These are phyloP conservation scores for Schizaphis graminum DNA, from an alignment of 2,888 invertebrate genomes.

Conservation along the genomic window DNA sequence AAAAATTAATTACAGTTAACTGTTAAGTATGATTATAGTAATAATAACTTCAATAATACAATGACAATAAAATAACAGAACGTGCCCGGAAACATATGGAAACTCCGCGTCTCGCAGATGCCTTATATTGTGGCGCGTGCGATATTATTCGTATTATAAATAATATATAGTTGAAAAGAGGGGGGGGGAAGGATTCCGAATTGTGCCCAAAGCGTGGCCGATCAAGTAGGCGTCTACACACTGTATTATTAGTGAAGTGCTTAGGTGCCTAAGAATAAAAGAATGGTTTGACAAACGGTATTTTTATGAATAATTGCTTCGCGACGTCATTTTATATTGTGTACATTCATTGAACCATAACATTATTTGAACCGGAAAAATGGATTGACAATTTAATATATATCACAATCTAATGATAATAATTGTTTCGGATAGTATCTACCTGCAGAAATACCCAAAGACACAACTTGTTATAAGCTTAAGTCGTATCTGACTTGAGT, in stretches of 20 bases:
- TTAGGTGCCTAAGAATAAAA: neutral
- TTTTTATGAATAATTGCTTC: neutral
- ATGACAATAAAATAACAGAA: slow-evolving; percentile 34
- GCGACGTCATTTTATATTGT: neutral
- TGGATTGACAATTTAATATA: neutral
- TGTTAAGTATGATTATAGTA: neutral
- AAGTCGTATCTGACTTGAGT: neutral
- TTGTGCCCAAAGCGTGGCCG: neutral
- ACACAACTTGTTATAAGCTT: neutral
- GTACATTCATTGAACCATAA: neutral
- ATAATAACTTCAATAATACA: neutral
- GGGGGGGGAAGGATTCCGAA: neutral
- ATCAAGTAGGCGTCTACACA: neutral
- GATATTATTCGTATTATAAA: neutral
- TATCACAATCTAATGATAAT: neutral
- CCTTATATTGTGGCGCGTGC: neutral
- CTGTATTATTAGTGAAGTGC: neutral
- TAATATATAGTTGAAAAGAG: neutral
- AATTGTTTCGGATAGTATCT: neutral
- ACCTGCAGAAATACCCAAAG: neutral
- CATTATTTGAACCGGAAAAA: neutral
- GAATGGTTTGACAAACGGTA: neutral
- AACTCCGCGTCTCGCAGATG: slow-evolving; percentile 35
- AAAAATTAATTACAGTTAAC: slow-evolving; percentile 7
- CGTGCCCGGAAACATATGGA: slow-evolving; percentile 38